phyloP scores from a whole-genome alignment of 2,113 vertebrate species.

The Dascyllus trimaculatus region DNA sequence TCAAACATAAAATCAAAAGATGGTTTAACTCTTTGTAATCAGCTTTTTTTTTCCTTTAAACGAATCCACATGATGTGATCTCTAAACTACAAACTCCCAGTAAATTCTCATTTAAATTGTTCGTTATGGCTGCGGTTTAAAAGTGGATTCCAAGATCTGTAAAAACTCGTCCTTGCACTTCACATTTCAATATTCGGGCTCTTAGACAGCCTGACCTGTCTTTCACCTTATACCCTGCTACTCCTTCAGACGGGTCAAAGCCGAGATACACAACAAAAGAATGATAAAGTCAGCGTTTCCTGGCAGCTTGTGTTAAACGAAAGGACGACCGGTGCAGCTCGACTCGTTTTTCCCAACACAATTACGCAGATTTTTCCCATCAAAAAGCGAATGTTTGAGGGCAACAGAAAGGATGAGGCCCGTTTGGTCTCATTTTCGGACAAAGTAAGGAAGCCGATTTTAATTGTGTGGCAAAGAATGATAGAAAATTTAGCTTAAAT shows the following conservation, averaged over 20 bases:
- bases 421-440: neutral
- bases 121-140: neutral
- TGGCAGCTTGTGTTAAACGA: slow-evolving; percentile 53
- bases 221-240: slow-evolving; percentile 93
- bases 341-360: neutral
- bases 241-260: slow-evolving; percentile 99
- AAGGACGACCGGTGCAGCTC: slow-evolving; percentile 24
- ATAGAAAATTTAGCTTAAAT: neutral
- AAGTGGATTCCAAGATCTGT: neutral
- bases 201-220: slow-evolving; percentile 97
- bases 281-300: slow-evolving; percentile 94
- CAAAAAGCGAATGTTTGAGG: neutral
- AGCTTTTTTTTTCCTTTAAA: neutral
- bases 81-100: neutral
- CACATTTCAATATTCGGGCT: slow-evolving; percentile 87
- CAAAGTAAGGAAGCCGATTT: rapidly evolving
- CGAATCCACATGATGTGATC: neutral
- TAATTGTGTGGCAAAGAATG: neutral
- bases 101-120: neutral
- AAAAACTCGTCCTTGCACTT: slow-evolving; percentile 36
- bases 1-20: no score
- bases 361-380: neutral
- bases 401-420: slow-evolving; percentile 15
- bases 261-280: slow-evolving; percentile 93
- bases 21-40: neutral